phyloP scores from a whole-genome alignment of 2,113 vertebrate species.

The Phylloscopus trochiloides region DNA sequence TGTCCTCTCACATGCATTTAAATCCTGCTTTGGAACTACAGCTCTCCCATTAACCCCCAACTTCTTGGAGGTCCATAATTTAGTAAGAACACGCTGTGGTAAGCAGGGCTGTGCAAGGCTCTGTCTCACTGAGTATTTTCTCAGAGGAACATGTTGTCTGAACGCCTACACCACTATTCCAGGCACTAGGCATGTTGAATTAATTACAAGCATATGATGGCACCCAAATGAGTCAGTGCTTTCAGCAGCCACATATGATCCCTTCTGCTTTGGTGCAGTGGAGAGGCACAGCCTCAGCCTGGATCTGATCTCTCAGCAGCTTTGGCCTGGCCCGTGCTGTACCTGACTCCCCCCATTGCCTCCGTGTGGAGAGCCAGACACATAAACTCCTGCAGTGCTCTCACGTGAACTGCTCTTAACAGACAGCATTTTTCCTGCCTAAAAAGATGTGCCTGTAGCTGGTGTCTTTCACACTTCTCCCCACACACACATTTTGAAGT shows the following conservation, averaged over 20 bases:
- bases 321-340: background rate
- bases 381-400: background rate
- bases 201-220: slow-evolving; percentile 8
- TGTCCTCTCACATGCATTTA: background rate
- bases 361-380: background rate
- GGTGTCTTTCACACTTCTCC: background rate
- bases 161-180: background rate
- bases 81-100: background rate
- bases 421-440: background rate
- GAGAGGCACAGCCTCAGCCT: background rate
- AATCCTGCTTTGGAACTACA: background rate
- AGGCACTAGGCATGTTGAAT: slow-evolving; percentile 15
- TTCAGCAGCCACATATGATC: background rate
- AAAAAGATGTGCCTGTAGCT: background rate
- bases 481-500: background rate
- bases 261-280: background rate
- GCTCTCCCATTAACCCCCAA: background rate
- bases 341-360: background rate
- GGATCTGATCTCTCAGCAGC: background rate
- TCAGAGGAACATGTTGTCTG: slow-evolving; percentile 13
- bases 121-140: background rate
- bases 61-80: background rate
- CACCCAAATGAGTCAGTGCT: slow-evolving; percentile 15
- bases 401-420: background rate
- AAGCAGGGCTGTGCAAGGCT: background rate